These are phyloP conservation scores for Glaucopsyche alexis DNA, from an alignment of 2,888 invertebrate species.

Conservation along the genomic window DNA sequence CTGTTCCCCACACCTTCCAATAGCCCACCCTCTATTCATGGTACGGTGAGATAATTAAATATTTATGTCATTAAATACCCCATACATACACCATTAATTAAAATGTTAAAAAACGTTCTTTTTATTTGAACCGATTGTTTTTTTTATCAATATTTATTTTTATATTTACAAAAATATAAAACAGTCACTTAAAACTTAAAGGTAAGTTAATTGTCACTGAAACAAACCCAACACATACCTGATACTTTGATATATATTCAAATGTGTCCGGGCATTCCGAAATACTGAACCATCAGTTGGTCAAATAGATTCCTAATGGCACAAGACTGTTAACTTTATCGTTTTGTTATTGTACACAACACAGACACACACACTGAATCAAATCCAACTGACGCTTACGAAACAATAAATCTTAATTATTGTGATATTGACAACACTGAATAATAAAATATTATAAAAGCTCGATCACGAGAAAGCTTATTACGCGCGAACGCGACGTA, in stretches of 20 bases:
- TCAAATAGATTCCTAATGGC: conserved; percentile 22
- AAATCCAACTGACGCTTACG: not conserved
- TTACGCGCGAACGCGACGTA: conserved; percentile 45
- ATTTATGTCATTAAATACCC: conserved; percentile 61
- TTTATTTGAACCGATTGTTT: not conserved
- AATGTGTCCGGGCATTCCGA: conserved; percentile 24
- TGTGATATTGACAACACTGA: conserved; percentile 36
- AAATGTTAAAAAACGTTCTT: conserved; percentile 15
- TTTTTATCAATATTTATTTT: not conserved
- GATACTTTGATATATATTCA: conserved; percentile 13
- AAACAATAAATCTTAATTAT: conserved; percentile 40
- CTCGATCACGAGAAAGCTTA: conserved; percentile 67
- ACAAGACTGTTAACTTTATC: conserved; percentile 39
- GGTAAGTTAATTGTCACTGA: not conserved
- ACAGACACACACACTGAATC: conserved; percentile 41
- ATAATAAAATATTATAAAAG: conserved; percentile 52
- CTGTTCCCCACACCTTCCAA: conserved; percentile 52
- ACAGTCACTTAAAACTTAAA: too few relatives aligned
- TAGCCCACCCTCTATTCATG: conserved; percentile 60
- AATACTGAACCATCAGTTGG: conserved; percentile 12
- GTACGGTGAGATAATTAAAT: conserved; percentile 76
- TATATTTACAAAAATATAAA: not conserved
- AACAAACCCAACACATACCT: conserved; percentile 8
- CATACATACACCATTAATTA: conserved; percentile 48
- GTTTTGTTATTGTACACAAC: conserved; percentile 43